These are phyloP conservation scores for Oopsacas minuta DNA, from an alignment of 37 sponge, comb jelly and placozoan species.

Conservation along the genomic window DNA sequence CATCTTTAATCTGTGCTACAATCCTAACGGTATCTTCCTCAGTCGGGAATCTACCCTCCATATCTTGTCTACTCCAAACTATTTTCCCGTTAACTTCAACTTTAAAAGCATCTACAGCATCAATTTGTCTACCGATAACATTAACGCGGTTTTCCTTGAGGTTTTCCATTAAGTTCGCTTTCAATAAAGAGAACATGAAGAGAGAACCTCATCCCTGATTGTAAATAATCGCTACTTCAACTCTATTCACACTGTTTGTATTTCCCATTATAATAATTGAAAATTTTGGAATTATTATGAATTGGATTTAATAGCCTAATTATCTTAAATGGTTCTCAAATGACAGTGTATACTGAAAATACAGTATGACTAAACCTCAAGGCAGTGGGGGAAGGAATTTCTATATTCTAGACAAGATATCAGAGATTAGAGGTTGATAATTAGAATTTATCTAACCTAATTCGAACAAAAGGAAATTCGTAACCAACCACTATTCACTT, in stretches of 20 bases:
- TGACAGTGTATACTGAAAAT: neutral
- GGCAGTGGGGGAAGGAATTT: too few species aligned
- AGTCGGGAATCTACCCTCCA: neutral
- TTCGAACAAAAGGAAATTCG: too few species aligned
- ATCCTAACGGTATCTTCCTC: neutral
- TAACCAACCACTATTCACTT: too few species aligned
- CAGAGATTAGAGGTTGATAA: too few species aligned
- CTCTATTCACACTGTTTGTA: neutral
- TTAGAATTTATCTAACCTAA: too few species aligned
- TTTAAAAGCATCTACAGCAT: neutral
- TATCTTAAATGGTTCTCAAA: neutral
- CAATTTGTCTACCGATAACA: neutral
- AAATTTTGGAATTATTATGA: too few species aligned
- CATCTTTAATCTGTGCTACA: neutral
- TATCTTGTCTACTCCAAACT: neutral
- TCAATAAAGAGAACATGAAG: neutral
- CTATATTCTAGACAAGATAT: too few species aligned
- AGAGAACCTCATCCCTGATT: neutral
- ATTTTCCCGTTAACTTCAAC: neutral
- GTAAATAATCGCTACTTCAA: neutral
- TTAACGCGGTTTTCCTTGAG: neutral
- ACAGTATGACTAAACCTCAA: too few species aligned
- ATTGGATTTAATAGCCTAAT: too few species aligned
- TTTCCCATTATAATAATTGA: neutral
- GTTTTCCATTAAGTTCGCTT: neutral